Percentiles rank a stretch among this genome's conserved stretches.
Evolutionary conservation across 2,888 invertebrate species (phyloP).

Genomic region (Chelonus formosanus): DNA sequence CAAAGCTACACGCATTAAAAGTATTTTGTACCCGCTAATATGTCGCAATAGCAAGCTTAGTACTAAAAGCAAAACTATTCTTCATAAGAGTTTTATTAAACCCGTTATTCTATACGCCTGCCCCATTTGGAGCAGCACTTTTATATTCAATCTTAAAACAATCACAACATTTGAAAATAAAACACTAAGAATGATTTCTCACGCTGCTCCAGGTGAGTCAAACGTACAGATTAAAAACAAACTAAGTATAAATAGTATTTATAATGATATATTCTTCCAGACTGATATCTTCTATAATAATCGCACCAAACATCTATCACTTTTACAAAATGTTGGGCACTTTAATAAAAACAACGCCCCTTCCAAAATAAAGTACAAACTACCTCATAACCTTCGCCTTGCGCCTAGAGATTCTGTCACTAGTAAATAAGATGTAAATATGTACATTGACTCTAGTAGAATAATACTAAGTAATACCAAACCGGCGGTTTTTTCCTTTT

Average conservation of each 20-base stretch:
- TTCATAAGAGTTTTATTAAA: not conserved
- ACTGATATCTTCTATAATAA: too few species aligned
- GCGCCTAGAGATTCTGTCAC: too few species aligned
- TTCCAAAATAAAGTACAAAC: too few species aligned
- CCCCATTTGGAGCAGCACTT: not conserved
- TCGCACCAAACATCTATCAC: too few species aligned
- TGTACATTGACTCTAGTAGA: too few species aligned
- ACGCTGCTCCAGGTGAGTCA: not conserved
- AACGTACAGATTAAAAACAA: not conserved
- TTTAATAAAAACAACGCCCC: too few species aligned
- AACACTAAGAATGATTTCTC: not conserved
- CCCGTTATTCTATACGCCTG: not conserved
- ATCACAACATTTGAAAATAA: not conserved
- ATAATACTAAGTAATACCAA: too few species aligned
- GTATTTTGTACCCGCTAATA: not conserved
- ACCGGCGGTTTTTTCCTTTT: too few species aligned
- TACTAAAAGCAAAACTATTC: not conserved
- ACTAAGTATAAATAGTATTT: conserved; percentile 18
- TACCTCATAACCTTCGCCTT: too few species aligned
- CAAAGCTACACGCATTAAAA: not conserved
- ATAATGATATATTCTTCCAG: conserved; percentile 7
- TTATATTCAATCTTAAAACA: not conserved
- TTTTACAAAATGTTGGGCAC: too few species aligned
- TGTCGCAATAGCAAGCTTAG: not conserved
- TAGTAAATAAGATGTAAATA: too few species aligned